A percentile compares a stretch with the other conserved stretches of the same genome.
phyloP scores from a whole-genome alignment of 2,888 invertebrate species.

The Sinelater perroti region DNA sequence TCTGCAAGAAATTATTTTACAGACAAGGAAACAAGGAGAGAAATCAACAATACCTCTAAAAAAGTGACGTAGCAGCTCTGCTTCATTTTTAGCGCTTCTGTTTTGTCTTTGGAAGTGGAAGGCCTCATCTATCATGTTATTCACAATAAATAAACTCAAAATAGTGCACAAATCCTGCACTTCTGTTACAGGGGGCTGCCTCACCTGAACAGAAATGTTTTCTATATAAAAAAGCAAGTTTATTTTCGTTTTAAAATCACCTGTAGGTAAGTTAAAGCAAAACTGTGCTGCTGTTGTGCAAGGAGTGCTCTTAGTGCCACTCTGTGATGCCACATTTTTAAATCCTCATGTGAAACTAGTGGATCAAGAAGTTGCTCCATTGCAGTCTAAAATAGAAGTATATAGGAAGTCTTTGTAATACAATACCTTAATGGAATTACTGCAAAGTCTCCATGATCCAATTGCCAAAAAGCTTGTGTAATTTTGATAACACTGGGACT shows the following conservation, averaged over 20 bases:
- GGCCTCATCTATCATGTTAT: constrained; percentile 72
- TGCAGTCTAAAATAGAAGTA: constrained; percentile 65
- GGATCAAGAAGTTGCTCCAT: constrained; percentile 72
- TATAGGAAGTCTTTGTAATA: constrained; percentile 13
- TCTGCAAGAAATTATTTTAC: too few relatives aligned
- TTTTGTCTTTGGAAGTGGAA: constrained; percentile 70
- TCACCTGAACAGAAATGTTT: too few relatives aligned
- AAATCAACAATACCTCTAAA: constrained; percentile 67
- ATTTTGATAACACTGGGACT: constrained; percentile 78
- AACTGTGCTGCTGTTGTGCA: constrained; percentile 72
- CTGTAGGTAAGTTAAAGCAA: constrained; percentile 76
- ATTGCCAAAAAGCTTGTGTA: constrained; percentile 87
- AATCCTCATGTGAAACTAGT: constrained; percentile 63
- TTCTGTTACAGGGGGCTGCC: constrained; percentile 54
- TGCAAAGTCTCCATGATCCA: constrained; percentile 86
- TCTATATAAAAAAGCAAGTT: background rate
- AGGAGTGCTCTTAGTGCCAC: constrained; percentile 73
- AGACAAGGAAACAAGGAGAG: background rate
- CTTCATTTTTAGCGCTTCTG: constrained; percentile 61
- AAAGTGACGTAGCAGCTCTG: constrained; percentile 67
- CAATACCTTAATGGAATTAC: too few relatives aligned
- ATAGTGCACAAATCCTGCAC: constrained; percentile 64
- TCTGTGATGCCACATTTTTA: constrained; percentile 78
- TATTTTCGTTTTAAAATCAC: too few relatives aligned
- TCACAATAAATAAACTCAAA: constrained; percentile 70